phyloP scores from a whole-genome alignment of 2,113 vertebrate species.

The Sigmodon hispidus region DNA sequence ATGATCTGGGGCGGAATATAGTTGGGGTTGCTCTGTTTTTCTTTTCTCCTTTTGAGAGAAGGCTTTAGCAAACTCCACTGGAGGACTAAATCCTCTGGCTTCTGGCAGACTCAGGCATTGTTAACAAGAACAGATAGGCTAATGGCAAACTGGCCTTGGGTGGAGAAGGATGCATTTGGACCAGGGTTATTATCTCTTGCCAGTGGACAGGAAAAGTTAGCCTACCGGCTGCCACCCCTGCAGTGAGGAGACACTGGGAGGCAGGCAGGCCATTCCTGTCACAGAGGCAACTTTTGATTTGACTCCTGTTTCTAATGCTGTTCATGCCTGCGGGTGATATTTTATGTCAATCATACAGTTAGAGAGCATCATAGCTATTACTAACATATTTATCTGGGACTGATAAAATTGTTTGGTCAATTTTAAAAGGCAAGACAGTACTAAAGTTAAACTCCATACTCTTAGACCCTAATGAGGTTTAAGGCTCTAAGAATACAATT shows the following conservation, averaged over 20 bases:
- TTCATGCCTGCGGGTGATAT: neutral
- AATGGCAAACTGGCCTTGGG: neutral
- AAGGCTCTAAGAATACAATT: neutral
- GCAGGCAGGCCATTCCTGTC: neutral
- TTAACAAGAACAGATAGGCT: neutral
- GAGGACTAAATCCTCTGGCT: neutral
- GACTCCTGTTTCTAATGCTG: neutral
- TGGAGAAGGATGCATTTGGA: neutral
- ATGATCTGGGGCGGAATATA: neutral
- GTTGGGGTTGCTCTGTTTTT: neutral
- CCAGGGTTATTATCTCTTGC: neutral
- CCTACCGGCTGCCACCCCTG: fast-evolving
- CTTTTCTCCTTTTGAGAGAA: neutral
- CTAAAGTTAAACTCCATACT: neutral
- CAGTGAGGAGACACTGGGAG: neutral
- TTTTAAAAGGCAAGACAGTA: neutral
- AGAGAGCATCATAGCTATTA: neutral
- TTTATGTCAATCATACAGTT: neutral
- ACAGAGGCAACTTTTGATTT: neutral
- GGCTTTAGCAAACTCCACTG: neutral
- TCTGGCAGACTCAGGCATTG: neutral
- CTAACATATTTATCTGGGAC: neutral
- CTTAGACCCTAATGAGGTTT: neutral
- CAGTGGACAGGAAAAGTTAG: neutral
- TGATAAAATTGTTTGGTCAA: neutral